Base-by-base conservation (phyloP, 2,888 invertebrate species). In the Chloromyia formosa region DNA sequence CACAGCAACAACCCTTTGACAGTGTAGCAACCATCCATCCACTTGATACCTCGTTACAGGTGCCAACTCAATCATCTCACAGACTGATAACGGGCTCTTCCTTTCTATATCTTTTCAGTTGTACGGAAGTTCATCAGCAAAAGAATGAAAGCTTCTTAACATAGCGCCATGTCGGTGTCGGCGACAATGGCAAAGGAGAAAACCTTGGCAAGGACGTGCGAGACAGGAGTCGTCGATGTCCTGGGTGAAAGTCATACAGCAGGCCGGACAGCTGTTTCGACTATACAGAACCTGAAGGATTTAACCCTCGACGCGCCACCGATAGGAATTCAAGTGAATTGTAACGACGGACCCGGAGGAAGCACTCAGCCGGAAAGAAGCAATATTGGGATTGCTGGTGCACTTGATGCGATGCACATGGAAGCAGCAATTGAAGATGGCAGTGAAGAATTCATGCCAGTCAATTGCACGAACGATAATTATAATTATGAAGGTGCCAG, bases 241-340 rank as follows among this genome's bases (percentile, higher is more conserved):
- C 71, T 18, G 40, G 71, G 58, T 16, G 71, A 42, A 71, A 71
- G 71, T 71, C 49, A 4, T 49, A 40, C 18, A 14, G 20, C 10
- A 35, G 27, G 27, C 23, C 20, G 53, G 56, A 71, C 71, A 71
- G 71, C 71, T 71, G 71, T 71, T 66, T 45, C 42, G 14, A 64
- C 40, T 14, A n/a, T n/a, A n/a, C 12, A n/a, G 64, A n/a, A 2
- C 16, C 35, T 4, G 12, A 56, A 71, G 20, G 18, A 58, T 58
- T 71, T 66, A 66, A 66, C 66, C 10, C 66, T 20, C 16, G 22
- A 10, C 18, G 10, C 49, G 66, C 66, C 56, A 20, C 2, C 10
- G 56, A 18, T 10, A 18, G 14, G 18, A 10, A 18, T 20, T 0
- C 16, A 16, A 20, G 1, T 3, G 4, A 20, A 16, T 18, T 56